Conservation (phyloP, 2,113 vertebrate genomes). For the Coptodon rendalli region DNA sequence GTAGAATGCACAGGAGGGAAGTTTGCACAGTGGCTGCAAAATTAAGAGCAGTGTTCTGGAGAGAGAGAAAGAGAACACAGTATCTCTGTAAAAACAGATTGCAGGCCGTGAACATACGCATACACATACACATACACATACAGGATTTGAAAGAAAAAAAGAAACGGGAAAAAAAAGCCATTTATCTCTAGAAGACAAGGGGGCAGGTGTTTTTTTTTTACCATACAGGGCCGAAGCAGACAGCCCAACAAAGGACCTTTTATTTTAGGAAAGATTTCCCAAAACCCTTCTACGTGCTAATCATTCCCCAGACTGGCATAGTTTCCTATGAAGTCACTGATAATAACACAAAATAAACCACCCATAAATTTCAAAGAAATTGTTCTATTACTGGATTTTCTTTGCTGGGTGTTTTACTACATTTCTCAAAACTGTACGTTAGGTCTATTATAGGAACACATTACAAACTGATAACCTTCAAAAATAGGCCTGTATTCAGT, state of each 20-base stretch:
- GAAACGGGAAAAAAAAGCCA: constrained; percentile 5
- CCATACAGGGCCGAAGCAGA: constrained; percentile 28
- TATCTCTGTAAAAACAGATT: constrained; percentile 40
- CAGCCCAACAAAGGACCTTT: constrained; percentile 56
- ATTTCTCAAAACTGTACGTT: not conserved
- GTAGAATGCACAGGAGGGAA: not conserved
- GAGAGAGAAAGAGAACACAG: constrained; percentile 10
- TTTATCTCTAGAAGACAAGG: constrained; percentile 47
- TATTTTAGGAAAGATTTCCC: constrained; percentile 47
- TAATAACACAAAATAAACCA: constrained; percentile 3
- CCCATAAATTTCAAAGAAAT: not conserved
- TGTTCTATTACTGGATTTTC: not conserved
- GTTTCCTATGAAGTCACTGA: constrained; percentile 13
- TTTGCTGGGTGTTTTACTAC: not conserved
- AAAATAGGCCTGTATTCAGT: not conserved
- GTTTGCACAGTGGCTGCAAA: not conserved
- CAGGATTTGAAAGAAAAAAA: not conserved
- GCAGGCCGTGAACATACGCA: not conserved
- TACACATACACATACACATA: not conserved
- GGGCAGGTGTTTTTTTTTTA: not conserved
- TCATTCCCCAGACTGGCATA: constrained; percentile 18
- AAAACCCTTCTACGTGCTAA: not conserved
- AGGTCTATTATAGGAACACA: not conserved
- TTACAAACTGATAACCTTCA: not conserved
- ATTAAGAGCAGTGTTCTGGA: constrained; percentile 20